These are phyloP conservation scores for Clytia hemisphaerica DNA, from an alignment of 30 jellyfish, hydroid and myxozoan genomes.

Conservation along the genomic window DNA sequence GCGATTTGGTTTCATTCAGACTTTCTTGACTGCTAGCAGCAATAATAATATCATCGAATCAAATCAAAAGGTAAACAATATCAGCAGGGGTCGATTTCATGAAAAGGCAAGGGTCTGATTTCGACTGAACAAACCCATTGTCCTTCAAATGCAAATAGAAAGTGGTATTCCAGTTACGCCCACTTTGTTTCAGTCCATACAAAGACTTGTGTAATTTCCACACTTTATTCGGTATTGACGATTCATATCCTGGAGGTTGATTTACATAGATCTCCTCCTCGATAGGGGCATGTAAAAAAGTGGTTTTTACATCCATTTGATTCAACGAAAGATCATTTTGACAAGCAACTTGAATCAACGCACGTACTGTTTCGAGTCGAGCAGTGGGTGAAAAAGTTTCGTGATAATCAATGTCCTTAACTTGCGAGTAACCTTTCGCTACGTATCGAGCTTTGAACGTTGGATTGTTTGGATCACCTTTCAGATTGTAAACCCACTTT, in stretches of 20 bases:
- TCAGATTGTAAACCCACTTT: conserved; percentile 13
- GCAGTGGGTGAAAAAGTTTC: conserved; percentile 35
- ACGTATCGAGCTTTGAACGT: conserved; percentile 37
- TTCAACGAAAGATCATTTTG: background rate
- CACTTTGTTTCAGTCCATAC: conserved; percentile 37
- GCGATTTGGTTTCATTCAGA: background rate
- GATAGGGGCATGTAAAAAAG: conserved; percentile 33
- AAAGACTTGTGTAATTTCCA: too few species aligned
- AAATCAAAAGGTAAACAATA: background rate
- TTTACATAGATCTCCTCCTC: conserved; percentile 19
- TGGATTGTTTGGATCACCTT: conserved; percentile 7
- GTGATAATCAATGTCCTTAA: conserved; percentile 10
- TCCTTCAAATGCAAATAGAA: background rate
- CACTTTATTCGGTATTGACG: background rate
- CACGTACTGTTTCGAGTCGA: background rate
- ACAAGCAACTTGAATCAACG: conserved; percentile 24
- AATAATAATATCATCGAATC: conserved; percentile 25
- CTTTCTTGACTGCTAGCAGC: conserved; percentile 7
- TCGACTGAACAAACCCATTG: too few species aligned
- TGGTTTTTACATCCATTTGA: conserved; percentile 26
- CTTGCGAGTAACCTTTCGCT: conserved; percentile 11
- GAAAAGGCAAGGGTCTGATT: conserved; percentile 34
- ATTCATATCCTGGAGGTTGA: conserved; percentile 33
- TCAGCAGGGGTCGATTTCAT: background rate
- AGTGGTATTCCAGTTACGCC: too few species aligned